Conservation (phyloP, 2,113 vertebrate genomes). For the Leucopsar rothschildi region DNA sequence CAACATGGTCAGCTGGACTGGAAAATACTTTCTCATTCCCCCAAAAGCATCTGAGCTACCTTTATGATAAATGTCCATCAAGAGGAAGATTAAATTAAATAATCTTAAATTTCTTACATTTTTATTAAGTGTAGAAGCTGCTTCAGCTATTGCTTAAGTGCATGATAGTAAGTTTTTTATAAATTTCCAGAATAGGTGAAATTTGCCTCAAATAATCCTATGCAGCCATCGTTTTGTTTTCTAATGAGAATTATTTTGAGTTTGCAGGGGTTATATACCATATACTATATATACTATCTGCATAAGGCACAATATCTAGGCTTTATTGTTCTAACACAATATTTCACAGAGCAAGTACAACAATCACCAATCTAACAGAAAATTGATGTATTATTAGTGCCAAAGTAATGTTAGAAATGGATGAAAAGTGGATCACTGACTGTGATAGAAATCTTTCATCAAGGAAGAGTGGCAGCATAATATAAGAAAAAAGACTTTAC, state of each 20-base stretch:
- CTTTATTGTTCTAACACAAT: not conserved
- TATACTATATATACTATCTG: not conserved
- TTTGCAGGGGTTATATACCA: not conserved
- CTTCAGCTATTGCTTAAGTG: not conserved
- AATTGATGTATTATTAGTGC: not conserved
- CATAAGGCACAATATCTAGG: not conserved
- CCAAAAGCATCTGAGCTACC: not conserved
- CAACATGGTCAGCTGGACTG: not conserved
- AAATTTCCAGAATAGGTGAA: not conserved
- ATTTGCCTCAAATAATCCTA: not conserved
- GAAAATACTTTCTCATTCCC: not conserved
- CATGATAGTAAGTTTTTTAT: not conserved
- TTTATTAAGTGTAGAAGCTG: not conserved
- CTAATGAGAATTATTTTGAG: not conserved
- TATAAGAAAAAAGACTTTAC: not conserved
- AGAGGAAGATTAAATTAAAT: not conserved
- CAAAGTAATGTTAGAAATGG: not conserved
- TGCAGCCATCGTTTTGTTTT: not conserved
- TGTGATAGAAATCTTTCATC: not conserved
- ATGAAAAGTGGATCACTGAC: not conserved
- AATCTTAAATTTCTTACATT: not conserved
- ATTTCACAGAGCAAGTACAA: not conserved
- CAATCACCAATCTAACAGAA: not conserved
- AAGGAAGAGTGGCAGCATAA: not conserved
- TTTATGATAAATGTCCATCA: not conserved